phyloP scores from a whole-genome alignment of 2,888 invertebrate species.

The Embidobia sp. region DNA sequence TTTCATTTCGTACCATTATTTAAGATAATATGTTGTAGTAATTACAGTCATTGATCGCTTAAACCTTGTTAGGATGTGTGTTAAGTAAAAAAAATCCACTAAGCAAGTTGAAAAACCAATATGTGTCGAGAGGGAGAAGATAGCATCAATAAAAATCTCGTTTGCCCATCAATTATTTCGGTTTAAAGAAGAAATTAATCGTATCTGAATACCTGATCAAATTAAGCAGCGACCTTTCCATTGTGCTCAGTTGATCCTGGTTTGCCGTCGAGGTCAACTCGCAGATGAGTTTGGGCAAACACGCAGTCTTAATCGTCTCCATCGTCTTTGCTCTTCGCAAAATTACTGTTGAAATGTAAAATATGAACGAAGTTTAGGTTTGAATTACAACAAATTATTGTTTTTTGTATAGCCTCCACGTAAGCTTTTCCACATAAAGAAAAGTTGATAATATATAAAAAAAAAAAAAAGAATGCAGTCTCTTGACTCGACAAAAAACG shows the following conservation, averaged over 20 bases:
- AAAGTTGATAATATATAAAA: too few species aligned
- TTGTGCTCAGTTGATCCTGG: constrained; percentile 84
- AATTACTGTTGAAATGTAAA: constrained; percentile 72
- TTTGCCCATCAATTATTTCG: constrained; percentile 16
- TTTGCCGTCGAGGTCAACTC: constrained; percentile 85
- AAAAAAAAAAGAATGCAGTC: too few species aligned
- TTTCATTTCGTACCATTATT: constrained; percentile 32
- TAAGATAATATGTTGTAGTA: constrained; percentile 30
- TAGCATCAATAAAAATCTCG: constrained; percentile 4
- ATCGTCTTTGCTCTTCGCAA: constrained; percentile 83
- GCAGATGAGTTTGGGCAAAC: constrained; percentile 86
- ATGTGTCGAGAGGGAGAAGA: neutral
- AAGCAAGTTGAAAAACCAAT: constrained; percentile 25
- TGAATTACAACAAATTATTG: neutral
- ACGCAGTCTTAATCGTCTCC: constrained; percentile 85
- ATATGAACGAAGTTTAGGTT: constrained; percentile 7
- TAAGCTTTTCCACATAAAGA: too few species aligned
- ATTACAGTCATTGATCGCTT: constrained; percentile 43
- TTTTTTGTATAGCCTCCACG: too few species aligned
- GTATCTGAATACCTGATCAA: constrained; percentile 83
- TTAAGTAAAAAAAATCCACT: constrained; percentile 22
- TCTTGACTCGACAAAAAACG: too few species aligned
- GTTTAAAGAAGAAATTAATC: constrained; percentile 31
- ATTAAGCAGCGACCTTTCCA: constrained; percentile 84
- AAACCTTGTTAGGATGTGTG: constrained; percentile 7